phyloP scores from a whole-genome alignment of 2,888 invertebrate species.

The Ctena decussata region DNA sequence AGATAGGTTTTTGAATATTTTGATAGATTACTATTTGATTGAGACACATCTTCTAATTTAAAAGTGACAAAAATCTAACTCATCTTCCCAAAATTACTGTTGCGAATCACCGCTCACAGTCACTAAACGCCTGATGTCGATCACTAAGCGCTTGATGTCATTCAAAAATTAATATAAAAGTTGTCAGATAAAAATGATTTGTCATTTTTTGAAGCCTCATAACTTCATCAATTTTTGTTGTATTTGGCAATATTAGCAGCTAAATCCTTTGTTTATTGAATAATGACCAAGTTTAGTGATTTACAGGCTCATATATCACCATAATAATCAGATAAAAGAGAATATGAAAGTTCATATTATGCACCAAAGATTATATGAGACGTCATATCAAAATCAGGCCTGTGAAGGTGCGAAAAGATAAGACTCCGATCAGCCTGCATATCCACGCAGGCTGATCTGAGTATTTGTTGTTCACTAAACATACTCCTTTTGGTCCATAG shows the following conservation, averaged over 20 bases:
- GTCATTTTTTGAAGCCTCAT: neutral
- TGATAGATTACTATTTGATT: neutral
- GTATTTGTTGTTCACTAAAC: too few species aligned
- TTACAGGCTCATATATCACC: neutral
- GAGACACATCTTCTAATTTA: conserved; percentile 1
- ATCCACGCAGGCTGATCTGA: too few species aligned
- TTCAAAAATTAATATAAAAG: neutral
- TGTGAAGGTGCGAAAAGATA: too few species aligned
- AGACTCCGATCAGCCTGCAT: too few species aligned
- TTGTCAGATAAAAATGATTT: neutral
- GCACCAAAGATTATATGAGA: neutral
- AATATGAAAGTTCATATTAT: neutral
- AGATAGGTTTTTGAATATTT: neutral
- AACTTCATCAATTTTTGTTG: neutral
- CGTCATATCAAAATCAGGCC: too few species aligned
- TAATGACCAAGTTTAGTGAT: neutral
- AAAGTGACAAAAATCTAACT: neutral
- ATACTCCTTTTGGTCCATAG: too few species aligned
- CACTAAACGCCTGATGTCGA: neutral
- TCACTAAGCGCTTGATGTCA: too few species aligned
- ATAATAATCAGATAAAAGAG: conserved; percentile 2
- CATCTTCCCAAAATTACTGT: neutral
- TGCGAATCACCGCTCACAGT: neutral
- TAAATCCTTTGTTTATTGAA: conserved; percentile 4
- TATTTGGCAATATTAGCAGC: neutral